Evolutionary conservation across 2,888 invertebrate species (phyloP).

Genomic region (Hypena proboscidalis): DNA sequence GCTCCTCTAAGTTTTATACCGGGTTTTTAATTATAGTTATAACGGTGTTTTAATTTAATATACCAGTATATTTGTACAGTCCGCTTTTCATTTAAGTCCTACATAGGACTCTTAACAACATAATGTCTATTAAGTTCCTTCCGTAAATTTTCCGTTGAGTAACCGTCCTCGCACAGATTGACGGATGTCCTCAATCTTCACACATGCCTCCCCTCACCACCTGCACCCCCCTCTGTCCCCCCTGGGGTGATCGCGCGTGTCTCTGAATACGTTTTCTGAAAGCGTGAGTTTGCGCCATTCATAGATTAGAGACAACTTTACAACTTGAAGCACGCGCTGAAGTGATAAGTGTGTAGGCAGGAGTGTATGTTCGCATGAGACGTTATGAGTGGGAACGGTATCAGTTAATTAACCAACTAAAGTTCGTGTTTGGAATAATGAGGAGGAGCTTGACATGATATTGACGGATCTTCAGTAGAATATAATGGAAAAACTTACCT

Average conservation of each 20-base stretch:
- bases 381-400: too few species aligned
- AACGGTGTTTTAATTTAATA: too few species aligned
- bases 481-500: too few species aligned
- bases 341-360: neutral
- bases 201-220: neutral
- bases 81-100: too few species aligned
- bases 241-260: conserved; percentile 5
- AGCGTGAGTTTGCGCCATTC: conserved; percentile 22
- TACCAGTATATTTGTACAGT: too few species aligned
- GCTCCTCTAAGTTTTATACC: too few species aligned
- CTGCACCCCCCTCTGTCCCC: neutral
- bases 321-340: neutral
- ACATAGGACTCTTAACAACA: too few species aligned
- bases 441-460: too few species aligned
- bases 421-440: too few species aligned
- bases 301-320: conserved; percentile 22
- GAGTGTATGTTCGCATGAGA: neutral
- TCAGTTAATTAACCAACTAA: too few species aligned
- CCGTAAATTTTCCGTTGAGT: neutral
- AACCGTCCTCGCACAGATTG: conserved; percentile 3
- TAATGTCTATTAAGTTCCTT: neutral
- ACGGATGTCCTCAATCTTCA: conserved; percentile 13
- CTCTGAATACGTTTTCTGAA: conserved; percentile 4
- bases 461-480: too few species aligned
- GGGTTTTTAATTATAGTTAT: too few species aligned